Evolutionary conservation across 2,888 invertebrate species (phyloP).

Genomic region (Callyntrura sp.): DNA sequence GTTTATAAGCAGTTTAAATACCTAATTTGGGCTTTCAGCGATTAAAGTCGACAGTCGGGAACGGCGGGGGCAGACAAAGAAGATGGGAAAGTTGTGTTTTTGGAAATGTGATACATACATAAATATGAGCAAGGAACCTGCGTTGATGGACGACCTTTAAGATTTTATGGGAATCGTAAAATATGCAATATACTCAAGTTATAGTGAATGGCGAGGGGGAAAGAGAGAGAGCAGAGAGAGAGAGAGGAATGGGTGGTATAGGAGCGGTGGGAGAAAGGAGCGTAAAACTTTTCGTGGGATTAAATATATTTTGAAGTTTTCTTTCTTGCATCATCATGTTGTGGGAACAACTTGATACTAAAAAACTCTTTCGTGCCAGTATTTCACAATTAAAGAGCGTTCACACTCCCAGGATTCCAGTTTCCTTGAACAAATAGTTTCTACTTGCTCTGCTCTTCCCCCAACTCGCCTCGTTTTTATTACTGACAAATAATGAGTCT

Average conservation of each 20-base stretch:
- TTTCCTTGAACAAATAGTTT: slow-evolving; percentile 25
- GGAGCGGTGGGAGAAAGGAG: not conserved
- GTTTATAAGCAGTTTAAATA: too few relatives aligned
- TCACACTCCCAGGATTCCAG: not conserved
- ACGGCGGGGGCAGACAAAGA: too few relatives aligned
- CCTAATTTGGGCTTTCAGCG: too few relatives aligned
- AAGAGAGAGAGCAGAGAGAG: too few relatives aligned
- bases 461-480: not conserved
- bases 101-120: too few relatives aligned
- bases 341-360: not conserved
- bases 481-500: not conserved
- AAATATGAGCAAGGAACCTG: not conserved
- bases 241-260: not conserved
- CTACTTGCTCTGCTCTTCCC: not conserved
- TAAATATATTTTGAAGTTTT: not conserved
- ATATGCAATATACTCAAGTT: too few relatives aligned
- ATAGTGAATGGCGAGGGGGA: not conserved
- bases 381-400: slow-evolving; percentile 3
- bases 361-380: not conserved
- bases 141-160: not conserved
- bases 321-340: not conserved
- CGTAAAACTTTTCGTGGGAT: not conserved
- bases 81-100: too few relatives aligned
- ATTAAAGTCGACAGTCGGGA: too few relatives aligned
- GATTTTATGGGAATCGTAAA: not conserved